These are phyloP conservation scores for Lagodon rhomboides DNA, from an alignment of 2,797 vertebrate genomes.

Conservation along the genomic window DNA sequence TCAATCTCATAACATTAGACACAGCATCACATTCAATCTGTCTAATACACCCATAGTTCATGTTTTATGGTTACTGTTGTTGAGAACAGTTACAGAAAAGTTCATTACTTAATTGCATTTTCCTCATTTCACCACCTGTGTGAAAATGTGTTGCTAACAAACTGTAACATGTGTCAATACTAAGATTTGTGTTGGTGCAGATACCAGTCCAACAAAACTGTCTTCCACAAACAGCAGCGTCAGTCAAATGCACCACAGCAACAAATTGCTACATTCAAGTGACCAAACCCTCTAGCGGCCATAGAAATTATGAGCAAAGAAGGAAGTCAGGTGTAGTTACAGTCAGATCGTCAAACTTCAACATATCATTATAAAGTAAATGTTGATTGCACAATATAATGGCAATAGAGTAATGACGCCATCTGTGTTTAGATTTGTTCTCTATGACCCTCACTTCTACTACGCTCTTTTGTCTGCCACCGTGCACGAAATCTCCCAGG, in stretches of 20 bases:
- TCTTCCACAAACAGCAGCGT: not conserved
- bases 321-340: not conserved
- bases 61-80: no score
- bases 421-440: no score
- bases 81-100: not conserved
- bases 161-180: not conserved
- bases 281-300: not conserved
- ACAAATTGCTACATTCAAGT: not conserved
- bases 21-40: not conserved
- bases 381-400: no score
- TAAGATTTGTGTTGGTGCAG: not conserved
- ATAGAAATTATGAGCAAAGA: not conserved
- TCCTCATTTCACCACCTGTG: no score
- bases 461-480: no score
- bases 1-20: not conserved
- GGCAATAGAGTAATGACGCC: no score
- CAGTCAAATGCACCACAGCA: not conserved
- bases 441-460: no score
- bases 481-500: no score
- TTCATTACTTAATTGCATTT: not conserved
- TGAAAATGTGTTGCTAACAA: not conserved
- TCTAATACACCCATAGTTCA: not conserved
- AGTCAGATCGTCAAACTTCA: not conserved
- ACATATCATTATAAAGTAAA: no score
- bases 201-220: not conserved